These are phyloP conservation scores for Daboia siamensis DNA, from an alignment of 2,113 vertebrate species.

Conservation along the genomic window DNA sequence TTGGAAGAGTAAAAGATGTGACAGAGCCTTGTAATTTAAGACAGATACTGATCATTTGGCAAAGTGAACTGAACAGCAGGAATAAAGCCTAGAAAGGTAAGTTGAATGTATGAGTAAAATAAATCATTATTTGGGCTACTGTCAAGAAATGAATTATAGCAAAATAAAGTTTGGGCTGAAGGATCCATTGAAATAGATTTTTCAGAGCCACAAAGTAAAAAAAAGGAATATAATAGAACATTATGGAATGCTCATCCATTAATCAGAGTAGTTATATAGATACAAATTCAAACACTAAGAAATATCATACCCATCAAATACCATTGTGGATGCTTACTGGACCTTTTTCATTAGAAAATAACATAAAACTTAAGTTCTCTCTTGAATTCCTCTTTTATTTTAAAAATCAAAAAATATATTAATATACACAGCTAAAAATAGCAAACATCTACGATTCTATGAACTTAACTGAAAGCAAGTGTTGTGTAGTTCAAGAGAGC, in stretches of 20 bases:
- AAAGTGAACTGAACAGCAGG: neutral
- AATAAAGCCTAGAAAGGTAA: neutral
- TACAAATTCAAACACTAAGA: neutral
- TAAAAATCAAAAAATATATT: neutral
- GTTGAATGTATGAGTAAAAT: neutral
- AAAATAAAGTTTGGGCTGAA: neutral
- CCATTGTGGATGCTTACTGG: neutral
- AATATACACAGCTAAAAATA: neutral
- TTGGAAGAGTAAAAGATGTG: neutral
- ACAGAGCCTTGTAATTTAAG: neutral
- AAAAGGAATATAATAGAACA: neutral
- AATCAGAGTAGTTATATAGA: neutral
- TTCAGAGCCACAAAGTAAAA: neutral
- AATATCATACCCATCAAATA: neutral
- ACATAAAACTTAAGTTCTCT: neutral
- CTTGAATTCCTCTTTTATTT: neutral
- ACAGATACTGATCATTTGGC: neutral
- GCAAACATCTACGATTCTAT: neutral
- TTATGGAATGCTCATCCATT: neutral
- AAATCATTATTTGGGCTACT: neutral
- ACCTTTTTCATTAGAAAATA: neutral
- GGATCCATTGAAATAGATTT: neutral
- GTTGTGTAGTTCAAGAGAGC: neutral
- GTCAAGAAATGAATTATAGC: neutral
- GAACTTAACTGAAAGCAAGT: neutral